Percentiles rank a stretch among this genome's conserved stretches.
phyloP scores from a whole-genome alignment of 2,113 vertebrate species.

The Bolborhynchus lineola region DNA sequence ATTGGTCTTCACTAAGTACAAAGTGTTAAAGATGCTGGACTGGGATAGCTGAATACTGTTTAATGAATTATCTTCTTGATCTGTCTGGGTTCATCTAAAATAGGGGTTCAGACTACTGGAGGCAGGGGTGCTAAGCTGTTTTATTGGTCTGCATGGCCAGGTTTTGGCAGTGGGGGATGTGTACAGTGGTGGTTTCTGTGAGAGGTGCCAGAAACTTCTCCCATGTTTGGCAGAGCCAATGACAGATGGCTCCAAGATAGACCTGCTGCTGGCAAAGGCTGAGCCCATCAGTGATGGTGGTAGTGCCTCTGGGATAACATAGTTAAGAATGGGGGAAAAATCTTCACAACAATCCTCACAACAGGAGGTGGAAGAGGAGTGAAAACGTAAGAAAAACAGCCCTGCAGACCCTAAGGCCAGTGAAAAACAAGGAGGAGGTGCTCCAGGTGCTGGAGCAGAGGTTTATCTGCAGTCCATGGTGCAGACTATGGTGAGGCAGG shows the following conservation, averaged over 20 bases:
- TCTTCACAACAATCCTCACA: background rate
- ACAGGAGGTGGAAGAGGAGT: background rate
- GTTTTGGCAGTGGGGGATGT: background rate
- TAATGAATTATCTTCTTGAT: background rate
- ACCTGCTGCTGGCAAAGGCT: background rate
- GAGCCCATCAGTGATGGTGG: background rate
- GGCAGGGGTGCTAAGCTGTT: rapidly evolving
- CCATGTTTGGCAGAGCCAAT: background rate
- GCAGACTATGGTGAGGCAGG: background rate
- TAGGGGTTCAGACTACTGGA: background rate
- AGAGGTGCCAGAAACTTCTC: background rate
- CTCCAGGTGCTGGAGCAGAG: background rate
- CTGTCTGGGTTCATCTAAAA: background rate
- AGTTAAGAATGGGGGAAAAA: background rate
- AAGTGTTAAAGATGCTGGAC: background rate
- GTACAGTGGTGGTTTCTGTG: background rate
- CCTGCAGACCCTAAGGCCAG: background rate
- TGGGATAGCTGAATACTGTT: background rate
- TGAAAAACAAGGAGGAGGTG: background rate
- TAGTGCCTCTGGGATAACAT: background rate
- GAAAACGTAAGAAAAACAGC: background rate
- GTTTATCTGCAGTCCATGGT: background rate
- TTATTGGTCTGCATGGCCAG: background rate
- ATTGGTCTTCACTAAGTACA: background rate
- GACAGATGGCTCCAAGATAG: background rate